Percentiles rank a stretch among this genome's conserved stretches.
phyloP scores from a whole-genome alignment of 2,888 invertebrate species.

The Mimumesa dahlbomi region DNA sequence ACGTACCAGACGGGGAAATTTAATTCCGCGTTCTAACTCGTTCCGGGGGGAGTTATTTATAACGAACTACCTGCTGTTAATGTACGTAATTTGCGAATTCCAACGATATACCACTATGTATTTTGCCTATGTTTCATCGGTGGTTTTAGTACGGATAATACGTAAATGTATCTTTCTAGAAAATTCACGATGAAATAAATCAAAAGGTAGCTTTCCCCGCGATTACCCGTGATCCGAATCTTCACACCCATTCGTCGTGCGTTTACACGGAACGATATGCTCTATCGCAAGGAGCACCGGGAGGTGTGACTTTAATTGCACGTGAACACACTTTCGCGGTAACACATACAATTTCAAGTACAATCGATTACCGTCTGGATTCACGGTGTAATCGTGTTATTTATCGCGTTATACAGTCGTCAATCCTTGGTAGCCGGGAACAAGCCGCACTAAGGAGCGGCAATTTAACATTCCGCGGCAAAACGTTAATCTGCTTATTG shows the following conservation, averaged over 20 bases:
- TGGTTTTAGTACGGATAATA: too few species aligned
- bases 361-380: constrained; percentile 48
- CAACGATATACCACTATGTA: too few species aligned
- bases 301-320: constrained; percentile 46
- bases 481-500: constrained; percentile 46
- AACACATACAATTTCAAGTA: constrained; percentile 25
- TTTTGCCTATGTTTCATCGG: too few species aligned
- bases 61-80: constrained; percentile 21
- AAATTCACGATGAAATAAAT: too few species aligned
- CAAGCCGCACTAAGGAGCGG: constrained; percentile 4
- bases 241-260: constrained; percentile 24
- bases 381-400: constrained; percentile 49
- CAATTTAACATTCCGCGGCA: constrained; percentile 42
- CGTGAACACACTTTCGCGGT: constrained; percentile 19
- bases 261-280: constrained; percentile 27
- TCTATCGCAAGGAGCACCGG: constrained; percentile 27
- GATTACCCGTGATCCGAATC: background rate
- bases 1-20: constrained; percentile 37
- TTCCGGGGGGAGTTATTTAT: constrained; percentile 33
- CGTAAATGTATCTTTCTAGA: too few species aligned
- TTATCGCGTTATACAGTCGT: constrained; percentile 34
- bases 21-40: constrained; percentile 12
- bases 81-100: too few species aligned
- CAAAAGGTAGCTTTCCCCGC: too few species aligned
- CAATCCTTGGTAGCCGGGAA: constrained; percentile 10